These are phyloP conservation scores for fruit fly (Drosophila melanogaster) DNA, from an alignment of 1,140 invertebrate genomes.

Conservation along the genomic window DNA sequence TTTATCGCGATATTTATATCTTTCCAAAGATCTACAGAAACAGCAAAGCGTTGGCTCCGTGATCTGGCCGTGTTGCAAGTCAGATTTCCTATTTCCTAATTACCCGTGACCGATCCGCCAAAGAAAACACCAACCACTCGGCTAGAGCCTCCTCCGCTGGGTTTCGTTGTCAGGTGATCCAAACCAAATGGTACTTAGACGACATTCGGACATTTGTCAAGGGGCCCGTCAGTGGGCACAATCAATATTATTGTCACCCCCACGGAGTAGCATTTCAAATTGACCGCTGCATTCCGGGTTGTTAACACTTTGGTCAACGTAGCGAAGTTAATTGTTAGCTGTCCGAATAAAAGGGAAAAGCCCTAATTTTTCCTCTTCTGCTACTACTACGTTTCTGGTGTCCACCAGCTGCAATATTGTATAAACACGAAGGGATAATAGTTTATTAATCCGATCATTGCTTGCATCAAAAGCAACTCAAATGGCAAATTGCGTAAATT, in stretches of 20 bases:
- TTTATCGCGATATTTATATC: background rate
- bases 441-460: background rate
- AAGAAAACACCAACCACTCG: slow-evolving; percentile 21
- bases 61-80: slow-evolving; percentile 23
- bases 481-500: slow-evolving; percentile 15
- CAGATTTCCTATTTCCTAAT: slow-evolving; percentile 56
- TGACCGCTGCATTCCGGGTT: slow-evolving; percentile 22
- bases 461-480: slow-evolving; percentile 27
- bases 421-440: background rate
- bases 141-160: slow-evolving; percentile 1
- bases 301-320: slow-evolving; percentile 17
- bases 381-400: too few relatives aligned
- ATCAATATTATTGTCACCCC: background rate
- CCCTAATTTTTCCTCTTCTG: background rate
- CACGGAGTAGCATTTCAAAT: slow-evolving; percentile 6
- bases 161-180: slow-evolving; percentile 34
- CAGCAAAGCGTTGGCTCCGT: background rate
- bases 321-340: slow-evolving; percentile 12
- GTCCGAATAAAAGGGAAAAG: background rate
- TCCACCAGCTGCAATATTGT: too few relatives aligned
- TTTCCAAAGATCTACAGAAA: too few relatives aligned
- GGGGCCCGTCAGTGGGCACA: slow-evolving; percentile 26
- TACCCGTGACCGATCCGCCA: slow-evolving; percentile 53
- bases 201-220: slow-evolving; percentile 42
- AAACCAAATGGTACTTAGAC: slow-evolving; percentile 34